phyloP scores from a whole-genome alignment of 2,888 invertebrate genomes.

The Eurois occulta region DNA sequence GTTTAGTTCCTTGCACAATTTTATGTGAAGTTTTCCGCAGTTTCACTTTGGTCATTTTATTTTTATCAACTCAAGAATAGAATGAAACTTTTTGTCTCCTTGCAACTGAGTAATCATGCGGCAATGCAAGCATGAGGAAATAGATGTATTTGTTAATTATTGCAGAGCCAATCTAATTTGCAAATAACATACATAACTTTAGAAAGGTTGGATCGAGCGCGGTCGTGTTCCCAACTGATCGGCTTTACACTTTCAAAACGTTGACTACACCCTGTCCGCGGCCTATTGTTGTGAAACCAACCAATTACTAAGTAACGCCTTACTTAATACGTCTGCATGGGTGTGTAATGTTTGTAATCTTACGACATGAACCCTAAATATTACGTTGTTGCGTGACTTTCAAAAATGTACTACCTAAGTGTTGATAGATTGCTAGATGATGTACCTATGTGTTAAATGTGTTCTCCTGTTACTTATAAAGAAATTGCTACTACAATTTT shows the following conservation, averaged over 20 bases:
- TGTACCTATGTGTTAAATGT: too few species aligned
- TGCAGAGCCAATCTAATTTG: too few species aligned
- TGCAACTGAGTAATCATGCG: not conserved
- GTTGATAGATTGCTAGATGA: not conserved
- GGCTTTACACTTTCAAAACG: conserved; percentile 10
- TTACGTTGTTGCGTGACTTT: not conserved
- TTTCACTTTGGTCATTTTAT: not conserved
- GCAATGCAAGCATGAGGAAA: conserved; percentile 5
- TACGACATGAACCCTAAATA: conserved; percentile 32
- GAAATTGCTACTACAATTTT: not conserved
- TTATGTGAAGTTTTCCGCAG: not conserved
- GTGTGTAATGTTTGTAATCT: conserved; percentile 10
- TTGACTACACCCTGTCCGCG: not conserved
- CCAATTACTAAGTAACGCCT: conserved; percentile 24
- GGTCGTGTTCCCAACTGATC: not conserved
- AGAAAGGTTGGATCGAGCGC: not conserved
- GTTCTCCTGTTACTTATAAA: not conserved
- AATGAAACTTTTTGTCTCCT: not conserved
- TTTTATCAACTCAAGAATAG: not conserved
- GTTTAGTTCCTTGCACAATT: conserved; percentile 1
- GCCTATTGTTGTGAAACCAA: not conserved
- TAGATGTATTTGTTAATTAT: not conserved
- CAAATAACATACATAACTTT: not conserved
- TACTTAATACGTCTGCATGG: conserved; percentile 2
- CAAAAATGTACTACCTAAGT: not conserved